Evolutionary conservation across 2,888 invertebrate species (phyloP).

Genomic region (Andrena trimmerana): DNA sequence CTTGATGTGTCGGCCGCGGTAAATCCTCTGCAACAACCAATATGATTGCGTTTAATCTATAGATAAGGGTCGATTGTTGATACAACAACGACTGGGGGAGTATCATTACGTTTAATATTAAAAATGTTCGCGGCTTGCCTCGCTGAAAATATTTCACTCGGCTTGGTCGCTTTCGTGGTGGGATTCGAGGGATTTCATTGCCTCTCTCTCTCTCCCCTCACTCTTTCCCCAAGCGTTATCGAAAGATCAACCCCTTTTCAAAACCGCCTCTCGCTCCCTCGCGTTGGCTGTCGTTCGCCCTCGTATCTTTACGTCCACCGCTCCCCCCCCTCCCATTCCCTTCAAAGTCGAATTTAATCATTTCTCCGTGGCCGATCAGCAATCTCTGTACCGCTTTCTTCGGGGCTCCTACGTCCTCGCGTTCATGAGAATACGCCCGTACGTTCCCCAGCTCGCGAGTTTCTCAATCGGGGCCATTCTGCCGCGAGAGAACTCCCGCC

Average conservation of each 20-base stretch:
- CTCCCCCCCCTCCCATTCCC: not conserved
- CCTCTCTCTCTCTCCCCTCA: not conserved
- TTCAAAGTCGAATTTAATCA: constrained; percentile 2
- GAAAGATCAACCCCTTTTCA: not conserved
- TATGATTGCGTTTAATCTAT: constrained; percentile 78
- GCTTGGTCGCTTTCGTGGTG: constrained; percentile 68
- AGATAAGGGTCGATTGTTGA: constrained; percentile 77
- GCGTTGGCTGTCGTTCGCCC: constrained; percentile 40
- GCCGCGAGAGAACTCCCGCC: constrained; percentile 29
- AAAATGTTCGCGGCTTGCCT: constrained; percentile 74
- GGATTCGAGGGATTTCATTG: constrained; percentile 60
- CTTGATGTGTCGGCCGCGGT: constrained; percentile 71
- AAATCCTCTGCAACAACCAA: constrained; percentile 78
- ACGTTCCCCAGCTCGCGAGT: not conserved
- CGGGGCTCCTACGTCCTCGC: constrained; percentile 4
- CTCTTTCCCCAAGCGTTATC: not conserved
- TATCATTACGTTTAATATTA: constrained; percentile 75
- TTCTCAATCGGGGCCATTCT: constrained; percentile 20
- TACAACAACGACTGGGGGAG: constrained; percentile 77
- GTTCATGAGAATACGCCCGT: not conserved
- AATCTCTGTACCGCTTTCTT: constrained; percentile 1
- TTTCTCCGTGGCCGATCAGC: constrained; percentile 12
- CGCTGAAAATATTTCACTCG: constrained; percentile 76
- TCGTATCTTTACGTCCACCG: not conserved
- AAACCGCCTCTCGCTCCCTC: not conserved